These are phyloP conservation scores for Chrysaora quinquecirrha DNA, from an alignment of 30 jellyfish, hydroid and myxozoan genomes.

Conservation along the genomic window DNA sequence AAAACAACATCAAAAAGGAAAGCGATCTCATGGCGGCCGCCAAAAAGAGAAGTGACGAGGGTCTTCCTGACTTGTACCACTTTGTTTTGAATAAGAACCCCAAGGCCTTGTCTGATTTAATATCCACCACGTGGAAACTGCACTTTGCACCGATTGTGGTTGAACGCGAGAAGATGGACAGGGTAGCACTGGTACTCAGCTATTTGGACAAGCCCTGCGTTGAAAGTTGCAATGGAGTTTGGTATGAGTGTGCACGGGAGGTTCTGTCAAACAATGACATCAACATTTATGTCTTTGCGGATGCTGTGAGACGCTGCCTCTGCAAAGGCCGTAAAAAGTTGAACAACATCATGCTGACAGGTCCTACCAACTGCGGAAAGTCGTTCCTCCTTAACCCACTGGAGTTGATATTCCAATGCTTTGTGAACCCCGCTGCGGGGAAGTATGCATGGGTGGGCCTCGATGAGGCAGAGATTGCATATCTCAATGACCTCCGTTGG, in stretches of 20 bases:
- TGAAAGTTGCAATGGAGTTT: not conserved
- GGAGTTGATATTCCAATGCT: not conserved
- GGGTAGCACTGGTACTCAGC: not conserved
- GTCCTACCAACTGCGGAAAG: slow-evolving; percentile 7
- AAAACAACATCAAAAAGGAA: not conserved
- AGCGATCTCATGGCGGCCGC: not conserved
- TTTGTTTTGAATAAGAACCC: not conserved
- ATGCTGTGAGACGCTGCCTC: not conserved
- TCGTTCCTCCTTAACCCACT: slow-evolving; percentile 36
- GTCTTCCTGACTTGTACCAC: not conserved
- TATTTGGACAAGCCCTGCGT: not conserved
- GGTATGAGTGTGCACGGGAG: not conserved
- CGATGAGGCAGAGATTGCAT: slow-evolving; percentile 22
- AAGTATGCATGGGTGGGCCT: slow-evolving; percentile 35
- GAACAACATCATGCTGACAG: not conserved
- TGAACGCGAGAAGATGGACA: not conserved
- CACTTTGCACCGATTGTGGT: not conserved
- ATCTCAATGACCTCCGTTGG: slow-evolving; percentile 31
- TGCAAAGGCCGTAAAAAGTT: not conserved
- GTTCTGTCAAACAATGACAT: not conserved
- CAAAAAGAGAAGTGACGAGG: not conserved
- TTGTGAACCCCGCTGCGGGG: not conserved
- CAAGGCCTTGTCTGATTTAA: not conserved
- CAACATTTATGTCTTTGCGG: not conserved
- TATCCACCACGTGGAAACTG: not conserved